A percentile compares a stretch with the other conserved stretches of the same genome.
phyloP scores from a whole-genome alignment of 2,797 vertebrate genomes.

The Typhlichthys subterraneus region DNA sequence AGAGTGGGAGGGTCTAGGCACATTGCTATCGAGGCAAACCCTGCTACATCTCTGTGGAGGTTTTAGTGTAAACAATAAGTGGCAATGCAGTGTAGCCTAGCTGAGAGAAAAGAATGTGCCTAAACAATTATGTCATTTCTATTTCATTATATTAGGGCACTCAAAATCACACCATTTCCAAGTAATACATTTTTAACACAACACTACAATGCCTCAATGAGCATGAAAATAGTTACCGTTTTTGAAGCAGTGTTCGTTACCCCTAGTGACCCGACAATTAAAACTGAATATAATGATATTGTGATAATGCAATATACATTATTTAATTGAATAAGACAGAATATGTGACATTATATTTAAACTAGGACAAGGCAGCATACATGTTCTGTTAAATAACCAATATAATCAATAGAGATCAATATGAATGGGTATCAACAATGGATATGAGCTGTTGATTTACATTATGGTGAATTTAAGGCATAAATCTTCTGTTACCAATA shows the following conservation, averaged over 20 bases:
- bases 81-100: constrained; percentile 21
- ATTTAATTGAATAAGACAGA: background rate
- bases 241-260: constrained; percentile 28
- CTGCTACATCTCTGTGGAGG: constrained; percentile 28
- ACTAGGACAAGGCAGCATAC: background rate
- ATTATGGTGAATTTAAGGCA: no score
- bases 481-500: no score
- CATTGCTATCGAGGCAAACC: constrained; percentile 26
- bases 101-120: constrained; percentile 17
- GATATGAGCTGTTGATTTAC: no score
- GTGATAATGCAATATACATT: background rate
- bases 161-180: constrained; percentile 19
- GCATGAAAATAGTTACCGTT: constrained; percentile 34
- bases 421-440: background rate
- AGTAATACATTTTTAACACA: constrained; percentile 28
- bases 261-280: constrained; percentile 4
- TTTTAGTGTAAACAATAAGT: constrained; percentile 31
- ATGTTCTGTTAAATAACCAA: background rate
- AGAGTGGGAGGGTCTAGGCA: constrained; percentile 18
- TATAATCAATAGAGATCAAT: background rate
- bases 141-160: constrained; percentile 22
- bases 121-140: constrained; percentile 22
- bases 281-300: no score
- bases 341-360: background rate
- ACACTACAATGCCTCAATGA: constrained; percentile 27